These are phyloP conservation scores for Zosterops pallidus DNA, from an alignment of 2,113 vertebrate genomes.

Conservation along the genomic window DNA sequence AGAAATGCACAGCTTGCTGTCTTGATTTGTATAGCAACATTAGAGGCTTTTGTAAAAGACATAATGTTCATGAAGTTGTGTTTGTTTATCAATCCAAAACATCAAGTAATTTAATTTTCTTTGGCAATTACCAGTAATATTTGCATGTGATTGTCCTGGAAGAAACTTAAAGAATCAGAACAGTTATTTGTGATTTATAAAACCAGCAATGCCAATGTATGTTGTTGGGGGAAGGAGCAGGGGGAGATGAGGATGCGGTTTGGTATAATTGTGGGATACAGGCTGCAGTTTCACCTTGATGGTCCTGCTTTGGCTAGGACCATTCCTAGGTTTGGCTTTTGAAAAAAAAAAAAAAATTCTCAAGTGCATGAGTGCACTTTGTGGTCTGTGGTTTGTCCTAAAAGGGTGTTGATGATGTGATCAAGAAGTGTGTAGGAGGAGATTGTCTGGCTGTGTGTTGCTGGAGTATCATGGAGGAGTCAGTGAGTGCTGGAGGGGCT, in stretches of 20 bases:
- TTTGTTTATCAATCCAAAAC: neutral
- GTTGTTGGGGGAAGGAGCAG: neutral
- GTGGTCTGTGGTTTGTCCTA: neutral
- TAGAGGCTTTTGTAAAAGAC: neutral
- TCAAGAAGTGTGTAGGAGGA: too few relatives aligned
- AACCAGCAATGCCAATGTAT: fast-evolving
- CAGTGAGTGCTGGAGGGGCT: fast-evolving
- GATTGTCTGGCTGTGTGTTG: fast-evolving
- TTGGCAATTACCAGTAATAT: neutral
- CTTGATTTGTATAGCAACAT: neutral
- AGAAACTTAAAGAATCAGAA: neutral
- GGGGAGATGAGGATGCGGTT: neutral
- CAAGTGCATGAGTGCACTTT: neutral
- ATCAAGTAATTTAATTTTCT: neutral
- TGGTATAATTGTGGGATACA: neutral
- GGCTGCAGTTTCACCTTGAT: neutral
- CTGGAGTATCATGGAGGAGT: neutral
- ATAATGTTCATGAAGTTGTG: fast-evolving
- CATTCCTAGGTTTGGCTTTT: neutral
- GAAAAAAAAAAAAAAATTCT: neutral
- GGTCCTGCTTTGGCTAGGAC: neutral
- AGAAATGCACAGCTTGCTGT: neutral
- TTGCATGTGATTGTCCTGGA: neutral
- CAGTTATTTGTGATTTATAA: neutral
- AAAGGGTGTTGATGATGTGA: too few relatives aligned